These are phyloP conservation scores for Raillietiella orientalis DNA, from an alignment of 2,888 invertebrate species.

Conservation along the genomic window DNA sequence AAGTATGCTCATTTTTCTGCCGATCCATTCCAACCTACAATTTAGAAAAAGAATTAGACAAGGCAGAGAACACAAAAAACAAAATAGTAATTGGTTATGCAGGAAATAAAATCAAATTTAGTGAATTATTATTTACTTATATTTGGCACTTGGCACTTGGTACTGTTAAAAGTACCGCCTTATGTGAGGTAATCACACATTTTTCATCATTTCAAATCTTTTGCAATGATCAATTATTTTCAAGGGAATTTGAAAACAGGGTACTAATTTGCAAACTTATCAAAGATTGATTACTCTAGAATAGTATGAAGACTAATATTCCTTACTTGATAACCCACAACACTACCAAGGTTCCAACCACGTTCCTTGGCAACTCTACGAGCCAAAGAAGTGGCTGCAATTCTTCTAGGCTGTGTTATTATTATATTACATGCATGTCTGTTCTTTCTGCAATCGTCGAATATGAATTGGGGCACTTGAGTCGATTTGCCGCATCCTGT, in stretches of 20 bases:
- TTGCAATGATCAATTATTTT: too few relatives aligned
- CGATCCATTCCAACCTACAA: constrained; percentile 32
- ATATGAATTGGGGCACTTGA: constrained; percentile 65
- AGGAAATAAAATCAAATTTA: too few relatives aligned
- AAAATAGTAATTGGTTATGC: background rate
- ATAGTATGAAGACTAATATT: too few relatives aligned
- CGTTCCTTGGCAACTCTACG: constrained; percentile 49
- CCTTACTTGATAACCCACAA: constrained; percentile 61
- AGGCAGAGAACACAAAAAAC: constrained; percentile 3
- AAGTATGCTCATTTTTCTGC: constrained; percentile 24
- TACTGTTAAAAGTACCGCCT: too few relatives aligned
- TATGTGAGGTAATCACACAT: too few relatives aligned
- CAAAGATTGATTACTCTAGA: background rate
- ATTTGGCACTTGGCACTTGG: too few relatives aligned
- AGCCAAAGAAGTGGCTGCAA: constrained; percentile 71
- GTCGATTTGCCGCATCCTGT: constrained; percentile 62
- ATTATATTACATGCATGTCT: constrained; percentile 43
- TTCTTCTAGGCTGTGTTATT: constrained; percentile 72
- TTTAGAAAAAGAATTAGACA: constrained; percentile 4
- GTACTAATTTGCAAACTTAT: background rate
- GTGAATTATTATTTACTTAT: too few relatives aligned
- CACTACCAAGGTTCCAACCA: constrained; percentile 39
- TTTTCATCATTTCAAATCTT: too few relatives aligned
- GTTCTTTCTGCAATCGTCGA: constrained; percentile 34
- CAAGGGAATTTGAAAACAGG: too few relatives aligned